Base-by-base conservation (phyloP, 2,113 vertebrate species). In the Alethe diademata region DNA sequence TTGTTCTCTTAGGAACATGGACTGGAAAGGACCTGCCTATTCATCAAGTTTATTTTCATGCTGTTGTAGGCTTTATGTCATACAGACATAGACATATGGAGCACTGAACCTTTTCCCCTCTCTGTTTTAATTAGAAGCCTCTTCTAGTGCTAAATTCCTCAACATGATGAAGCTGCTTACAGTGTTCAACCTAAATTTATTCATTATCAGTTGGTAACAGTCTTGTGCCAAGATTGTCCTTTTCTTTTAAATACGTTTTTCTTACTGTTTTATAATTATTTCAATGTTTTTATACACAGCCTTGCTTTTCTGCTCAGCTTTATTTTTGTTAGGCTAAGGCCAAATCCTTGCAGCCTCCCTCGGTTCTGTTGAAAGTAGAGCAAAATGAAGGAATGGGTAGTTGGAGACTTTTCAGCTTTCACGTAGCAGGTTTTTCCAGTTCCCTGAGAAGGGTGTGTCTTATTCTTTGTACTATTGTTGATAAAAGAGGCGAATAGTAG, bases 361-460 rank as follows among this genome's bases (percentile, higher is more conserved):
- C 40, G 64, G 87, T 40, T 81, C 36, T 64, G 56, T 62, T 75
- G 72, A 75, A 79, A 88, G 8, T 11, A 33, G 70, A 92, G 62
- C 43, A 66, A 76, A 89, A 85, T 40, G 70, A 79, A 90, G 64
- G 71, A 70, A 60, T 60, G 61, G 61, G 25, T 86, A 28, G 64
- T 78, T 7, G 1, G 78, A 65, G 83, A 51, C 47, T 85, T 85
- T 78, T 50, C 79, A 88, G 56, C 42, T 74, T 92, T 76, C 71
- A 72, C 9, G 2, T 13, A 95, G 81, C 95, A 94, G 88, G 95
- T 97, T 97, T 96, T 97, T 96, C 96, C 79, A 92, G 95, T 94
- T 97, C 54, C 24, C n/a, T 38, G 26, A 29, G 56, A 62, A 58
- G 91, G 92, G 95, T 90, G 95, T 96, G 96, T 35, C 86, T 72